These are phyloP conservation scores for Falco punctatus DNA, from an alignment of 2,113 vertebrate species.

Conservation along the genomic window DNA sequence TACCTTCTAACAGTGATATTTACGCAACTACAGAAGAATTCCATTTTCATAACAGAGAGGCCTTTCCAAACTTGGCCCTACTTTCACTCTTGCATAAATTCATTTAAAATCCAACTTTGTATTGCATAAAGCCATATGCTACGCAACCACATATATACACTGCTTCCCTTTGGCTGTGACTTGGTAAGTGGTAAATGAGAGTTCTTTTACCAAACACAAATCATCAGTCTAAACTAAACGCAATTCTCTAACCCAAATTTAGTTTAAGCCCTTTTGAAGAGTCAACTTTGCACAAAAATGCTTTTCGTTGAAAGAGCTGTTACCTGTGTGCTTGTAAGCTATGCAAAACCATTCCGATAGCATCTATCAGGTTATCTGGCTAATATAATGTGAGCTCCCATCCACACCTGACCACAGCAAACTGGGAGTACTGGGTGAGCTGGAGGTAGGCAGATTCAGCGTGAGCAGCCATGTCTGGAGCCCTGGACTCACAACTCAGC, in stretches of 20 bases:
- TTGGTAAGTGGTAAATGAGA: not conserved
- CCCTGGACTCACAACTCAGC: not conserved
- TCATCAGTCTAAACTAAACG: not conserved
- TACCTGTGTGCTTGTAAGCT: fast-evolving
- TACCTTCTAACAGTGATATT: not conserved
- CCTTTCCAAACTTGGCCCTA: not conserved
- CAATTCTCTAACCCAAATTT: not conserved
- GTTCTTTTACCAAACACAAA: not conserved
- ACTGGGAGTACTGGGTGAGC: not conserved
- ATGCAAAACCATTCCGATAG: fast-evolving
- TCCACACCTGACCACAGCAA: not conserved
- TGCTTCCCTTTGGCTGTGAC: not conserved
- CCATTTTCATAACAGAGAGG: not conserved
- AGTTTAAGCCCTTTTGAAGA: not conserved
- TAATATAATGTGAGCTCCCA: fast-evolving
- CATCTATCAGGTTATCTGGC: not conserved
- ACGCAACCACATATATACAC: fast-evolving
- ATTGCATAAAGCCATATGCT: not conserved
- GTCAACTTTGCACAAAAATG: not conserved
- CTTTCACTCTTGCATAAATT: not conserved
- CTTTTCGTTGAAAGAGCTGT: not conserved
- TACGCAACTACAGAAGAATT: slow-evolving; percentile 4
- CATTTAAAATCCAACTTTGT: not conserved
- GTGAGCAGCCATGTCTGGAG: fast-evolving
- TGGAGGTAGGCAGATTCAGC: not conserved